These are phyloP conservation scores for Dryomyza anilis DNA, from an alignment of 2,888 invertebrate genomes.

Conservation along the genomic window DNA sequence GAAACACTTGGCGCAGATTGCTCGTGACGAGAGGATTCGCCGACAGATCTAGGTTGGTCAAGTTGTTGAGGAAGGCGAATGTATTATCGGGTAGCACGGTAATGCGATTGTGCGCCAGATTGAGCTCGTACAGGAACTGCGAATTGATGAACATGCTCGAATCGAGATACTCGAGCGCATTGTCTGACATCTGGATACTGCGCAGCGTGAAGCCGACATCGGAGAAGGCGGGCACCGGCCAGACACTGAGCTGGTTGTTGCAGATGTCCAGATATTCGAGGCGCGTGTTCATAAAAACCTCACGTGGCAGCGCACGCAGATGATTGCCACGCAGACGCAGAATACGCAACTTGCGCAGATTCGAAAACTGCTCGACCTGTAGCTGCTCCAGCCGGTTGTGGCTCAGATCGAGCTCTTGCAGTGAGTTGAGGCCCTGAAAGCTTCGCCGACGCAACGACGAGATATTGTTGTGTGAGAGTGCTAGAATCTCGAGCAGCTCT, in stretches of 20 bases:
- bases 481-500: conserved; percentile 73
- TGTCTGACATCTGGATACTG: conserved; percentile 77
- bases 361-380: conserved; percentile 80
- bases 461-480: conserved; percentile 76
- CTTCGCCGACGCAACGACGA: conserved; percentile 75
- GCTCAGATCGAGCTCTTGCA: conserved; percentile 81
- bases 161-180: conserved; percentile 84
- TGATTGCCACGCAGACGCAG: conserved; percentile 76
- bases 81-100: conserved; percentile 88
- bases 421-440: conserved; percentile 74
- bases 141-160: conserved; percentile 85
- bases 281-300: conserved; percentile 79
- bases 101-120: conserved; percentile 79
- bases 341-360: conserved; percentile 74
- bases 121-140: conserved; percentile 76
- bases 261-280: conserved; percentile 82
- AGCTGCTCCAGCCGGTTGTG: conserved; percentile 77
- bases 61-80: conserved; percentile 78
- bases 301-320: conserved; percentile 75
- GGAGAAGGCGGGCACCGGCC: conserved; percentile 77
- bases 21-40: conserved; percentile 80
- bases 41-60: conserved; percentile 80
- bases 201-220: conserved; percentile 81
- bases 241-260: conserved; percentile 77
- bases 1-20: conserved; percentile 85